phyloP scores from a whole-genome alignment of 1,140 invertebrate genomes.

The Polyergus mexicanus region DNA sequence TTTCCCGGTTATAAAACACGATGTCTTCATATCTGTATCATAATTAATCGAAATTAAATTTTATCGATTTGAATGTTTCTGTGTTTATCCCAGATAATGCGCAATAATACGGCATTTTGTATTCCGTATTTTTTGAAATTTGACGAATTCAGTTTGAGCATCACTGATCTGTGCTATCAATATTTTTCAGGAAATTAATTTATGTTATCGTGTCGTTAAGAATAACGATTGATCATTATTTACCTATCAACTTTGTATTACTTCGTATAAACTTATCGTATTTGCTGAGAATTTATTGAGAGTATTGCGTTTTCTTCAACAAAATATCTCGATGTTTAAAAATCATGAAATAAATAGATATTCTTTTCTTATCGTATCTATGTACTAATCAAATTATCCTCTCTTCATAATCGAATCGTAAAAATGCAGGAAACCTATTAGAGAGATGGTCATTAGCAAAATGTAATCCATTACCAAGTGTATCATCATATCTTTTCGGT shows the following conservation, averaged over 20 bases:
- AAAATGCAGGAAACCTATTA: neutral
- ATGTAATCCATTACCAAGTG: neutral
- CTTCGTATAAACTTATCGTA: neutral
- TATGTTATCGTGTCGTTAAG: conserved; percentile 7
- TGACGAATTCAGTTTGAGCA: neutral
- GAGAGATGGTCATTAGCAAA: neutral
- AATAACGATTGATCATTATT: conserved; percentile 12
- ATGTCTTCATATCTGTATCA: neutral
- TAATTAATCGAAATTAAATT: neutral
- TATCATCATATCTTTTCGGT: neutral
- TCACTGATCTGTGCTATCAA: neutral
- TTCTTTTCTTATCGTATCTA: neutral
- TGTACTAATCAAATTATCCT: too few relatives aligned
- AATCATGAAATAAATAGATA: neutral
- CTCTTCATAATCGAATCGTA: too few relatives aligned
- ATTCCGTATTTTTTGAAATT: neutral
- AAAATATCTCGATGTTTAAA: neutral
- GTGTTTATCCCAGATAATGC: neutral
- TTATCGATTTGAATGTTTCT: neutral
- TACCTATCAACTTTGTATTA: conserved; percentile 13
- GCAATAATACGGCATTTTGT: neutral
- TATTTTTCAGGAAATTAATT: conserved; percentile 13
- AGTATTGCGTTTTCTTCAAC: neutral
- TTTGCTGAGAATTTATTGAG: neutral
- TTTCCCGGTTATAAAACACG: neutral